Evolutionary conservation across 2,797 vertebrate species (phyloP).

Genomic region (Geotrypetes seraphini): DNA sequence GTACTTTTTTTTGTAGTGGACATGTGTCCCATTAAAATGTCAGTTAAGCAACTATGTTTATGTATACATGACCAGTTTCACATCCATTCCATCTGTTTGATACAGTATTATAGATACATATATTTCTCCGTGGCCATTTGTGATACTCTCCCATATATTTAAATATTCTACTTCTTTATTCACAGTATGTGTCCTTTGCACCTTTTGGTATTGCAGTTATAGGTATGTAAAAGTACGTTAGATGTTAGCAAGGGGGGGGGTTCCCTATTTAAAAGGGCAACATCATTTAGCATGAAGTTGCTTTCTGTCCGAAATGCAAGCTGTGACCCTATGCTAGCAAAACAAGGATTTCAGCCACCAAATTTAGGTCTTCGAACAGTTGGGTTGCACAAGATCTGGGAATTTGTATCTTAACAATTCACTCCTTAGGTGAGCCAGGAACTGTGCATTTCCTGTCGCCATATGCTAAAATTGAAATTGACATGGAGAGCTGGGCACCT

Average conservation of each 20-base stretch:
- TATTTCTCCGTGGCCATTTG: slow-evolving; percentile 79
- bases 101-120: slow-evolving; percentile 68
- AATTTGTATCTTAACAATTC: slow-evolving; percentile 20
- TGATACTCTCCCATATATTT: slow-evolving; percentile 69
- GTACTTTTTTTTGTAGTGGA: slow-evolving; percentile 30
- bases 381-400: slow-evolving; percentile 34
- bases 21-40: slow-evolving; percentile 50
- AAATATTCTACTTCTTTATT: slow-evolving; percentile 72
- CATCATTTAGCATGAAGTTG: slow-evolving; percentile 68
- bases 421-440: background rate
- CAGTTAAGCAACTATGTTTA: slow-evolving; percentile 53
- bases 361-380: slow-evolving; percentile 35
- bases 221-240: slow-evolving; percentile 90
- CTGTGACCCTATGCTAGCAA: slow-evolving; percentile 60
- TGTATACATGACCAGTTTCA: slow-evolving; percentile 53
- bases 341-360: slow-evolving; percentile 42
- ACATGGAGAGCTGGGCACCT: slow-evolving; percentile 9
- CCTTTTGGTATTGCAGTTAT: slow-evolving; percentile 77
- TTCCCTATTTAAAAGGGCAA: slow-evolving; percentile 61
- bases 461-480: slow-evolving; percentile 72
- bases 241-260: slow-evolving; percentile 77
- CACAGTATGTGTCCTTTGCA: slow-evolving; percentile 82
- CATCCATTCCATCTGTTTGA: slow-evolving; percentile 61
- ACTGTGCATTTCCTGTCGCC: slow-evolving; percentile 33
- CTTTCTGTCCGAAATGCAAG: slow-evolving; percentile 64